Evolutionary conservation across 2,113 vertebrate species (phyloP), one percentile per base, ranked within the genome.

Genomic region (Aphelocoma coerulescens): DNA sequence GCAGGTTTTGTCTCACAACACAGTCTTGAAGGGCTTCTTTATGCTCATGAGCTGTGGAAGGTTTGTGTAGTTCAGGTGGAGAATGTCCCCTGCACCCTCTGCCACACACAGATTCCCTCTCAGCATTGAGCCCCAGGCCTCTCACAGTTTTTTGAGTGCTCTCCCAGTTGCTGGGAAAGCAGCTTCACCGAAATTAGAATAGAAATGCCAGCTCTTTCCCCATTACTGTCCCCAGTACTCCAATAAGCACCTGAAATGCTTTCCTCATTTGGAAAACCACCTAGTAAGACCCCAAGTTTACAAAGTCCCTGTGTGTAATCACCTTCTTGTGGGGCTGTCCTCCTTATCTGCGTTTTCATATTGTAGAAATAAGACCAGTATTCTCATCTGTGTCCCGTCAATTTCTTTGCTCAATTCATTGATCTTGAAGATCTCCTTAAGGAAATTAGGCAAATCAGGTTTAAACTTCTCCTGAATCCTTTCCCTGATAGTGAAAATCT

Each of bases 381-480:
- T 65, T 93, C 26, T 76, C 37, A 44, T 55, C 20, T 66, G n/a
- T 28, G 71, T 77, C 46, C 27, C 9, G 21, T 80, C 46, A 69
- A 43, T 80, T 83, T 79, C 13, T 12, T 39, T 9, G 0, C 66
- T 80, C 55, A 55, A 5, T 51, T 80, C 52, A 74, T 48, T 46
- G 35, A 65, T 75, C 68, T 63, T 73, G 37, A 46, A 90, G 41
- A 76, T 88, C 37, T 61, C 49, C 72, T 74, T 92, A 81, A 93
- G 59, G 19, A 92, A 90, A 93, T 81, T 32, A 91, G n/a, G 35
- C 23, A 93, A 91, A 95, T 88, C 43, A 86, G 79, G 57, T 48
- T 93, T 93, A 92, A 85, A 67, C 39, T 78, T 91, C 73, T 90
- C 79, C 67, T 90, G 39, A 88, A 95, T 55, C 54, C 72, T 77